Percentiles rank a stretch among this genome's conserved stretches.
Evolutionary conservation across 2,113 vertebrate genomes (phyloP).

Genomic region (Tragelaphus scriptus): DNA sequence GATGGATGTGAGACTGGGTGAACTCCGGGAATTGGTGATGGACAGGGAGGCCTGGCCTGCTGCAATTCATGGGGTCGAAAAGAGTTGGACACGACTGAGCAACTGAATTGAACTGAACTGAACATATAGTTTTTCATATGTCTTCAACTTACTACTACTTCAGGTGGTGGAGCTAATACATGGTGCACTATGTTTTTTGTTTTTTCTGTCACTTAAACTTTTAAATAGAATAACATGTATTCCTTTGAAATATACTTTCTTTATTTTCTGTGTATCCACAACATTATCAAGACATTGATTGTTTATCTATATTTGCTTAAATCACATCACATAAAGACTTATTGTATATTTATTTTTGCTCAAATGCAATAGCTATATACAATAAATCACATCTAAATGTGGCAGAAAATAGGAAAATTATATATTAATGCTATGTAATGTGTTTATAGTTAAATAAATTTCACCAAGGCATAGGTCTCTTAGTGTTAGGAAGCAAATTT

Average conservation of each 20-base stretch:
- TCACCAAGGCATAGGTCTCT: conserved; percentile 72
- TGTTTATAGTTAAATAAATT: conserved; percentile 80
- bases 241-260: conserved; percentile 6
- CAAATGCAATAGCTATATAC: conserved; percentile 55
- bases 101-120: no score
- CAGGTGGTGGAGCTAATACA: rapidly evolving
- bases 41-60: no score
- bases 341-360: conserved; percentile 34
- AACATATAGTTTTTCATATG: background rate
- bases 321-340: conserved; percentile 24
- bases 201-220: background rate
- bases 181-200: background rate
- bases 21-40: no score
- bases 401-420: conserved; percentile 73
- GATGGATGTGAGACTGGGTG: no score
- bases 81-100: no score
- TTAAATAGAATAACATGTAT: background rate
- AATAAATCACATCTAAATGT: conserved; percentile 74
- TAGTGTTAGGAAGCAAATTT: conserved; percentile 71
- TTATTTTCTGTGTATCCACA: conserved; percentile 46
- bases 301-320: conserved; percentile 57
- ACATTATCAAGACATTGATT: conserved; percentile 33
- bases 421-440: conserved; percentile 76
- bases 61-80: no score
- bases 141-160: background rate